Conservation (phyloP, 1,140 invertebrate species). For the Apolygus lucorum region DNA sequence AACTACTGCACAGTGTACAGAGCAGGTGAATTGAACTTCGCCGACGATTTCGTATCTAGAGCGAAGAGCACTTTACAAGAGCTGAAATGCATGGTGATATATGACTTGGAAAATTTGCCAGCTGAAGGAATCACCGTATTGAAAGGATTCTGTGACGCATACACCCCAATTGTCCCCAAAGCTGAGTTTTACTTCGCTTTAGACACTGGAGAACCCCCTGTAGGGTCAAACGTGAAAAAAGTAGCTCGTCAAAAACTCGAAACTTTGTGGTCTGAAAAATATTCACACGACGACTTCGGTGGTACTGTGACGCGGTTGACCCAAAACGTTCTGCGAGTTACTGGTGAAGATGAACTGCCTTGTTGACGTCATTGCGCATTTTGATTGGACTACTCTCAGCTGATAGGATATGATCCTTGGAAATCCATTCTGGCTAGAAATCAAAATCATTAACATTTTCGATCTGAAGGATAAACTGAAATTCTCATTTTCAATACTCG, state of each 20-base stretch:
- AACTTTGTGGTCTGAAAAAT: not conserved
- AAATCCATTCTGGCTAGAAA: no score
- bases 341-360: not conserved
- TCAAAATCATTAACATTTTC: no score
- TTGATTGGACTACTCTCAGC: no score
- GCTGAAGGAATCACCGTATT: not conserved
- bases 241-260: not conserved
- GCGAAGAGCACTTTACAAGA: not conserved
- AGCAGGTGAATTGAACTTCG: not conserved
- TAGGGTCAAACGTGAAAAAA: not conserved
- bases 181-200: not conserved
- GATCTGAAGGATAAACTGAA: no score
- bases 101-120: not conserved
- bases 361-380: not conserved
- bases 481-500: no score
- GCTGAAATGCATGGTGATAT: not conserved
- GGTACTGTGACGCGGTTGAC: not conserved
- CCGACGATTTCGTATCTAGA: not conserved
- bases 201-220: not conserved
- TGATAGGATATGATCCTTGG: no score
- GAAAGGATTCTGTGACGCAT: constrained; percentile 7
- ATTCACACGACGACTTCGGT: not conserved
- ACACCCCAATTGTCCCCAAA: not conserved
- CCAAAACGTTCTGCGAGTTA: not conserved
- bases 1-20: not conserved